Base-by-base conservation (phyloP, 2,888 invertebrate genomes). In the Pammene aurita region DNA sequence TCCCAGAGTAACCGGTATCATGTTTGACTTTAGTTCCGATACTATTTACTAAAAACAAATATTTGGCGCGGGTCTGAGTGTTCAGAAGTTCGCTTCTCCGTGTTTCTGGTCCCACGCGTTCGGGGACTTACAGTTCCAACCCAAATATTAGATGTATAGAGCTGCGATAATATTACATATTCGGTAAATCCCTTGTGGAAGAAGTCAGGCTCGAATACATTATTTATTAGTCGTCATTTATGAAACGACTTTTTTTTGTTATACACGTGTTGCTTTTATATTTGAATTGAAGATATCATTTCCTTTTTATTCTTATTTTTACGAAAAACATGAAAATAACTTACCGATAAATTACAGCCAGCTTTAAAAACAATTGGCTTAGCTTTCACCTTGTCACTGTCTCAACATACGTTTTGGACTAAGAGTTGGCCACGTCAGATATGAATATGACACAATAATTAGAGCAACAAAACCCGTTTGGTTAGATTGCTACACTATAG, bases 41-140 rank as follows among this genome's bases (percentile, higher is more conserved):
- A 64, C 26, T 69, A 69, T 69, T 69, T 64, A 64, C 58, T 63
- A 38, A 69, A 69, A 69, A 64, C 68, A 64, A 69, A 69, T 64
- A 64, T 64, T 68, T 54, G 68, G 38, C 46, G 35, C 26, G 38
- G 54, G 35, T 38, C n/a, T 58, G 63, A 42, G 42, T 34, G 58
- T 54, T 64, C 46, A 14, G 38, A 64, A 64, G 52, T 64, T 54
- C 46, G 54, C 58, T 44, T 58, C 57, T 56, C 52, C 13, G 42
- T 7, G 42, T 44, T 63, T 63, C 62, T 52, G 57, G 26, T 26
- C 41, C 52, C 56, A 50, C 34, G 14, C 50, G 63, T 57, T 52
- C n/a, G 7, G 63, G 57, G 57, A 68, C 63, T 57, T 35, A 41
- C 44, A 64, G 64, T 64, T 64, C 46, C 44, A 56, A 16, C 26